Percentiles rank a stretch among this genome's conserved stretches.
phyloP scores from a whole-genome alignment of 2,888 invertebrate genomes.

The Tipula lateralis region DNA sequence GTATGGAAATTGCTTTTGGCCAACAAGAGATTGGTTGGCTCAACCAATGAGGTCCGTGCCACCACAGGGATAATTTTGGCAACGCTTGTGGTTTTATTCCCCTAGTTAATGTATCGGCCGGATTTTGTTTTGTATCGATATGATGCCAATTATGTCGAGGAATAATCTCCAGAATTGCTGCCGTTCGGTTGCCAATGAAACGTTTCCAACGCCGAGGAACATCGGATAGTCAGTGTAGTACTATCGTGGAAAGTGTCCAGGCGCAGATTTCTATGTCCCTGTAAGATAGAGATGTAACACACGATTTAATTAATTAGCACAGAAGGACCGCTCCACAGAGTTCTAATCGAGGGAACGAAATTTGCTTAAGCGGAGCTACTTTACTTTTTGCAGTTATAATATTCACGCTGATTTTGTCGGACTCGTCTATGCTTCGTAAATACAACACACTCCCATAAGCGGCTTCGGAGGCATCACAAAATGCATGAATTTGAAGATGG shows the following conservation, averaged over 20 bases:
- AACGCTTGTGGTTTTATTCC: no score
- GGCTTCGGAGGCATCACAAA: no score
- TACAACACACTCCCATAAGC: no score
- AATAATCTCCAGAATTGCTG: neutral
- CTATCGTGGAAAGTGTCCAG: constrained; percentile 31
- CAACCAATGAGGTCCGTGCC: neutral
- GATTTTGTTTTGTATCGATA: neutral
- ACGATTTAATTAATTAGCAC: no score
- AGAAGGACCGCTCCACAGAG: no score
- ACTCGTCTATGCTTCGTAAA: no score
- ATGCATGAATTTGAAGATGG: no score
- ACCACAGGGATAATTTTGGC: neutral
- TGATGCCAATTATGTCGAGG: neutral
- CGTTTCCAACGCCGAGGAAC: constrained; percentile 9
- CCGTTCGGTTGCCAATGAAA: neutral
- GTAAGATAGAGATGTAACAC: no score
- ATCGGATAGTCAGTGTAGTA: constrained; percentile 34
- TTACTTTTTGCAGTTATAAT: no score
- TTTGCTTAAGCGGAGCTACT: no score
- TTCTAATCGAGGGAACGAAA: no score
- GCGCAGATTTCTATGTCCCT: constrained; percentile 33
- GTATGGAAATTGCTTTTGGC: neutral
- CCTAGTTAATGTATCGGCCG: neutral
- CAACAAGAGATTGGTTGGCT: neutral
- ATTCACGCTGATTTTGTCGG: no score